Evolutionary conservation across 2,113 vertebrate genomes (phyloP), one percentile per base, ranked within the genome.

Genomic region (Nesoenas mayeri): DNA sequence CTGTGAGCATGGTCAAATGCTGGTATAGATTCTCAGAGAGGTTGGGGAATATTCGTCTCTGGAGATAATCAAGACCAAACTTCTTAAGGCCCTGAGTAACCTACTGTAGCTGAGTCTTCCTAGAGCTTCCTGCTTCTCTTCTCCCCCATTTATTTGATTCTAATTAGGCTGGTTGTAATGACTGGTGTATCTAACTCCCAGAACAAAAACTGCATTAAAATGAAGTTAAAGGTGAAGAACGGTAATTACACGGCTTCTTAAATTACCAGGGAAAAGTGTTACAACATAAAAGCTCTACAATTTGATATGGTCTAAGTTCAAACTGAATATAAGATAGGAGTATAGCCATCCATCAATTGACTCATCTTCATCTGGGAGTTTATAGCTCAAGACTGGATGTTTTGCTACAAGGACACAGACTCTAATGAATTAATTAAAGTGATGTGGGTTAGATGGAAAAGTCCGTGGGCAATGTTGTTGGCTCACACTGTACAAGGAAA

Each of bases 271-370:
- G 25, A 83, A 56, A 86, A 80, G 31, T 9, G 11, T 83, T 73
- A 65, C 15, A 92, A 65, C 51, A 65, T 29, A 40, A 84, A 93
- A 79, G 62, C 50, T 90, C 67, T 47, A 22, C 57, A 61, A 53
- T 82, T 72, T 80, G 31, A 80, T 73, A 15, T 62, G 64, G 51
- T 70, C 24, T n/a, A 73, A 91, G 64, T 91, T 96, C 54, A 95
- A 80, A 61, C 13, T 44, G 53, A 88, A 78, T 61, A 65, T 61
- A 36, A 70, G 36, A 61, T 14, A 50, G 66, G 90, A 75, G 10
- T 48, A 89, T 18, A 80, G 16, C 15, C 18, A 70, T 70, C 79
- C 50, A 65, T 42, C 38, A 79, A 12, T 26, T 54, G 69, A 88
- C 75, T 91, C 21, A 18, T 88, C 54, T 48, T 92, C 54, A 86